Evolutionary conservation across 1,140 invertebrate species (phyloP), one percentile per base, ranked within the genome.

Genomic region (Chrysomallon squamiferum): DNA sequence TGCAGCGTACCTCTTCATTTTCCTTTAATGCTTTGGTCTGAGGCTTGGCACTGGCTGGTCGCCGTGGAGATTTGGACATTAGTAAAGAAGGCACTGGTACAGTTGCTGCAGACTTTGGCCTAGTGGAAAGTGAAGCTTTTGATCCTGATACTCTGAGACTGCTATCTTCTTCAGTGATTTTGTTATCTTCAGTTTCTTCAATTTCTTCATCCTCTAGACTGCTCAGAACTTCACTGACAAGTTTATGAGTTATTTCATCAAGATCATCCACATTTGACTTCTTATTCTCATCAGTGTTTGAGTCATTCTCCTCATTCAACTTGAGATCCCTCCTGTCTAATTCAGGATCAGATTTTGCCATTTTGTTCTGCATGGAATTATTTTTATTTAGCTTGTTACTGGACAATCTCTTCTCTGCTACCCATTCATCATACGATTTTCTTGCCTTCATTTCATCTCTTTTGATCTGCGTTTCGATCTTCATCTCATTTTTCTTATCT

Each of bases 401-500:
- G 18, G 22, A 25, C 15, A 27, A 20, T 54, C 25, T 20, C 25
- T 54, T 54, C 25, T 27, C 50, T 30, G n/a, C 15, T 30, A 54
- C 13, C 50, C 50, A 54, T 6, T 54, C 50, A 54, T 54, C 50
- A 27, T 54, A 54, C n/a, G 50, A 54, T 27, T 27, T 29, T 54
- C 50, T 54, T 22, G 18, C 22, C 15, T 54, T 54, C 15, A 54
- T 54, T 30, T 54, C 50, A 2, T 54, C 50, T 30, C 29, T 54
- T 27, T 30, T 54, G 4, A 54, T 5, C 3, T 25, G 25, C 13
- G 9, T 54, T 20, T 27, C 50, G 18, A 54, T 7, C 18, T 25
- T 25, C 50, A 4, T 54, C 50, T 54, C 29, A 20, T 22, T 30
- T 27, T 25, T 54, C 50, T 54, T 30, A 15, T 54, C 50, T 54